Evolutionary conservation across 2,113 vertebrate genomes (phyloP).

Genomic region (Myodes glareolus): DNA sequence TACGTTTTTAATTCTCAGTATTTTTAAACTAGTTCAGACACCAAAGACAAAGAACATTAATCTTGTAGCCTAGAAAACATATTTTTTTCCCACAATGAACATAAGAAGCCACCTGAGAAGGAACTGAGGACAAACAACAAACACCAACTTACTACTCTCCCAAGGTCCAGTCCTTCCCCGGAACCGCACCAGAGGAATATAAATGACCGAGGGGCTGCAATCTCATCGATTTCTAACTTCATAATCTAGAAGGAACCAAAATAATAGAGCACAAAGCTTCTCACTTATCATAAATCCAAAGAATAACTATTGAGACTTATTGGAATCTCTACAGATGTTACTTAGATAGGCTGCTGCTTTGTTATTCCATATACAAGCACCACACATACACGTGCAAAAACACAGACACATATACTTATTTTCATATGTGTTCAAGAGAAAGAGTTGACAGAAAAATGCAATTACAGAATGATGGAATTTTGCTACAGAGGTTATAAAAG

Average conservation of each 20-base stretch:
- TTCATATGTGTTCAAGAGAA: not conserved
- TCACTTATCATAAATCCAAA: not conserved
- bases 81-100: not conserved
- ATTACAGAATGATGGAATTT: not conserved
- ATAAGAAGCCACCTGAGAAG: constrained; percentile 3
- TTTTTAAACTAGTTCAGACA: constrained; percentile 51
- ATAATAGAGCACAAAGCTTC: not conserved
- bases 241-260: constrained; percentile 91
- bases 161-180: constrained; percentile 96
- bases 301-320: not conserved
- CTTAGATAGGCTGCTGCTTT: not conserved
- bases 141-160: constrained; percentile 93
- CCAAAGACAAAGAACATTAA: not conserved
- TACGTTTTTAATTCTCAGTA: not conserved
- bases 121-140: not conserved
- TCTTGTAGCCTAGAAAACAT: constrained; percentile 46
- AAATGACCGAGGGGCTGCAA: constrained; percentile 95
- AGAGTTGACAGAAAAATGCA: not conserved
- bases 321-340: not conserved
- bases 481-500: not conserved
- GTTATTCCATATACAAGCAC: not conserved
- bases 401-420: not conserved
- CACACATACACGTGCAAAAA: not conserved
- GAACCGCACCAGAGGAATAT: constrained; percentile 99
- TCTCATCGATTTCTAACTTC: constrained; percentile 99